These are phyloP conservation scores for Philopotamus ludificatus DNA, from an alignment of 1,140 invertebrate genomes.

Conservation along the genomic window DNA sequence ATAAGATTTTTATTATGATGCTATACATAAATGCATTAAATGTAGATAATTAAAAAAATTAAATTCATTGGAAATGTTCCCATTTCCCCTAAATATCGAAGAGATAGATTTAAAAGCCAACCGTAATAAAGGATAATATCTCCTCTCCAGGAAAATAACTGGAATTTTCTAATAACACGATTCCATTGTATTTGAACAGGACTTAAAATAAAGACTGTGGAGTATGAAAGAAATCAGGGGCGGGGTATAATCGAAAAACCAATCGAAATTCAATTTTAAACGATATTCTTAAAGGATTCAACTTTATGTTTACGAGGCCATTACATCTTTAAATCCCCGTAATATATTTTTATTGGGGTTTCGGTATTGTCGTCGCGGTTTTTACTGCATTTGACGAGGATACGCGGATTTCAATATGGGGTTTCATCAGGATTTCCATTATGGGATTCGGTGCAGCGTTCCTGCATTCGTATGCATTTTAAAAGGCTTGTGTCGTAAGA, in stretches of 20 bases:
- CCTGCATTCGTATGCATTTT: background rate
- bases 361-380: background rate
- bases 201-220: too few relatives aligned
- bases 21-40: too few relatives aligned
- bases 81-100: too few relatives aligned
- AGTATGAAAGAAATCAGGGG: too few relatives aligned
- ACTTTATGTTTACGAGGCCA: slow-evolving; percentile 23
- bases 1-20: too few relatives aligned
- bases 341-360: background rate
- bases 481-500: background rate
- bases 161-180: too few relatives aligned
- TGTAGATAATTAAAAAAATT: too few relatives aligned
- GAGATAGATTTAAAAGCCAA: too few relatives aligned
- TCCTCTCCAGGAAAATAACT: too few relatives aligned
- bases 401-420: background rate
- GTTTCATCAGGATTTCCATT: slow-evolving; percentile 18
- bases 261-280: slow-evolving; percentile 22
- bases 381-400: slow-evolving; percentile 11
- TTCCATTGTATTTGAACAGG: too few relatives aligned
- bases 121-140: too few relatives aligned
- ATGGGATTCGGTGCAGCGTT: background rate
- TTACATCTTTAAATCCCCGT: slow-evolving; percentile 8
- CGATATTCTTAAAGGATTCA: slow-evolving; percentile 11
- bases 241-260: background rate
- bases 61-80: too few relatives aligned